Evolutionary conservation across 2,888 invertebrate genomes (phyloP), one percentile per base, ranked within the genome.

Genomic region (Lasius platythorax): DNA sequence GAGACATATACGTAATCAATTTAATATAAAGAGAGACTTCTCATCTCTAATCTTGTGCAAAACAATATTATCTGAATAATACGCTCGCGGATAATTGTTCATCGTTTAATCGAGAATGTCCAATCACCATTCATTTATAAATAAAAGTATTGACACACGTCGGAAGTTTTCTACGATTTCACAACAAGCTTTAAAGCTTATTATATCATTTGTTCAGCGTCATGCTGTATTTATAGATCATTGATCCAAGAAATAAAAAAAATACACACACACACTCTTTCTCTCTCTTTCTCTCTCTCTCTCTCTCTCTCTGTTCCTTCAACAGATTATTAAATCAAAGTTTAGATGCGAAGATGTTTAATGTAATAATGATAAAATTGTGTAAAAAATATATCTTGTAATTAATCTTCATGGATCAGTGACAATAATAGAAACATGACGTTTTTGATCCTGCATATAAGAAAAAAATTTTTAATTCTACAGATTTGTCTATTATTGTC

Each of bases 11-110:
- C 0, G 18, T 40, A 11, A 43, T 79, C 61, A 79, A 37, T 79
- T 61, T 72, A 50, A 72, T 23, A 64, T 81, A 46, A 43, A 12
- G 12, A 61, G 33, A 37, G 33, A 3, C 8, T 46, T 4, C 6
- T 12, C 6, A 23, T 12, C n/a, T 70, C 8, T 18, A 30, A 43
- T 68, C n/a, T 40, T 15, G 15, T n/a, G 8, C 18, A 43, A 61
- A 67, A 70, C 15, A 5, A 67, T 61, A 70, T 66, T 43, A 67
- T 2, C 0, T n/a, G 2, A 58, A 43, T 37, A 56, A 78, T 56
- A 28, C 9, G 0, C 0, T 23, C 6, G 6, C n/a, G 18, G 15
- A 46, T 5, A 15, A 6, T 46, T 40, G n/a, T 15, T n/a, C 15
- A n/a, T 70, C 40, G 8, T 12, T 18, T 53, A 70, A 61, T 46